Evolutionary conservation across 2,113 vertebrate genomes (phyloP).

Genomic region (Indri indri): DNA sequence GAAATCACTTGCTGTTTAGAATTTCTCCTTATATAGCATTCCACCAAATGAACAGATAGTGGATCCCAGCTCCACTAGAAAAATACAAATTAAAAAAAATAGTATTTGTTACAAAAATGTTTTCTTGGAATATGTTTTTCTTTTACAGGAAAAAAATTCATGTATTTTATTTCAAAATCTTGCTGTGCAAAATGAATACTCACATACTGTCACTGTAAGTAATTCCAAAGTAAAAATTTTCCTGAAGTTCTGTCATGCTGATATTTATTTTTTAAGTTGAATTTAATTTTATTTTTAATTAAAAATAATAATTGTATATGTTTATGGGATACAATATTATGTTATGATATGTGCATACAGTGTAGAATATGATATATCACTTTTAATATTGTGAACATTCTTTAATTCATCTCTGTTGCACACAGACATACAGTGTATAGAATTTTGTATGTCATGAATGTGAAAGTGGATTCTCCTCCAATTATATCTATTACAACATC

Average conservation of each 20-base stretch:
- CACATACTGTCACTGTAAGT: background rate
- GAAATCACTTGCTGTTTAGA: background rate
- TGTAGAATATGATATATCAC: background rate
- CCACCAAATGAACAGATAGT: no score
- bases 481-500: fast-evolving
- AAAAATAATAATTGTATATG: background rate
- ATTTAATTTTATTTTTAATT: background rate
- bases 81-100: background rate
- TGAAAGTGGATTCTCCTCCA: background rate
- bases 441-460: background rate
- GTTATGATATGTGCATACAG: background rate
- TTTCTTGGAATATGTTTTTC: background rate
- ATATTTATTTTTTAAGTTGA: background rate
- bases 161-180: background rate
- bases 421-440: fast-evolving
- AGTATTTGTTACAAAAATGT: background rate
- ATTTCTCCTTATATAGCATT: background rate
- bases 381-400: fast-evolving
- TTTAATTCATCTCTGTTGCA: background rate
- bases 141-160: background rate
- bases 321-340: background rate
- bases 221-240: background rate
- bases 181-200: background rate
- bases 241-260: background rate
- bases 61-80: background rate